phyloP scores from a whole-genome alignment of 92 coral and sea anemone genomes.

The Zoanthus gigantus region DNA sequence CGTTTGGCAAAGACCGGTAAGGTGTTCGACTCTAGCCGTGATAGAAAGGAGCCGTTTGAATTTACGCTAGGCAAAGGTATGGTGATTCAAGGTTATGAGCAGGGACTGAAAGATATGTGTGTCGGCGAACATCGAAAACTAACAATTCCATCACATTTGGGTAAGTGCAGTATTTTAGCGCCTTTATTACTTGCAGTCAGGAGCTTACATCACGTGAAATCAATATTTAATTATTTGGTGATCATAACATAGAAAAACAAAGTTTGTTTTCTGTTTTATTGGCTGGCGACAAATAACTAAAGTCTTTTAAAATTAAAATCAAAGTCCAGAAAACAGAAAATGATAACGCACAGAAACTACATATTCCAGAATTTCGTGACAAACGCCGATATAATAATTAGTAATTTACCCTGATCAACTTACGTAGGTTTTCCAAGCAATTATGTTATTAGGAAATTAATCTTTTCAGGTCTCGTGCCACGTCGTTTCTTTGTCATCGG shows the following conservation, averaged over 20 bases:
- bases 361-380: not conserved
- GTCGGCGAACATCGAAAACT: slow-evolving; percentile 95
- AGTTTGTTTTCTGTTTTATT: not conserved
- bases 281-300: not conserved
- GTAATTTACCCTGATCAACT: not conserved
- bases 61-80: slow-evolving; percentile 93
- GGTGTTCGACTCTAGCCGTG: slow-evolving; percentile 86
- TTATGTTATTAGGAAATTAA: not conserved
- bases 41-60: slow-evolving; percentile 85
- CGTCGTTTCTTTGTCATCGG: not conserved
- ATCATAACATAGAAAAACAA: not conserved
- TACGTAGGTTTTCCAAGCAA: not conserved
- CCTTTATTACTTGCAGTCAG: not conserved
- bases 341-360: not conserved
- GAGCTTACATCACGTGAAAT: slow-evolving; percentile 18
- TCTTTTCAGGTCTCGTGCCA: not conserved
- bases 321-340: not conserved
- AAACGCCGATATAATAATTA: no score
- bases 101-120: slow-evolving; percentile 96
- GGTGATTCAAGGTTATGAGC: slow-evolving; percentile 98
- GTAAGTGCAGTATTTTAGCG: slow-evolving; percentile 37
- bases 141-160: slow-evolving; percentile 89
- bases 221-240: slow-evolving; percentile 25
- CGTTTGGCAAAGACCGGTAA: slow-evolving; percentile 77
- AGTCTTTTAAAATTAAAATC: not conserved